Evolutionary conservation across 1,140 invertebrate species (phyloP).

Genomic region (Planococcus citri): DNA sequence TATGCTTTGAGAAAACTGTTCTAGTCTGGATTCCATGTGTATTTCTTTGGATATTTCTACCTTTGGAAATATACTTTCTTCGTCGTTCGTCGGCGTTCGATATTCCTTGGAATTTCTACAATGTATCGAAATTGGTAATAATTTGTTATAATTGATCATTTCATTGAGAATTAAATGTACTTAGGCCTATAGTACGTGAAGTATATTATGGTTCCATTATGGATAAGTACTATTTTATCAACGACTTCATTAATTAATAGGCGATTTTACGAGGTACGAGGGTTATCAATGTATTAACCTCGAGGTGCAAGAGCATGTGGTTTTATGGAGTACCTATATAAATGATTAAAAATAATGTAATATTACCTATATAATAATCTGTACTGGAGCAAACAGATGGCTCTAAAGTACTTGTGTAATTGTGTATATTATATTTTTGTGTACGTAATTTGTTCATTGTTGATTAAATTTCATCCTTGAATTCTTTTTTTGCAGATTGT

Average conservation of each 20-base stretch:
- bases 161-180: not conserved
- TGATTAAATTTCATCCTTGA: not conserved
- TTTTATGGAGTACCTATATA: not conserved
- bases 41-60: constrained; percentile 65
- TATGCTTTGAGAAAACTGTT: constrained; percentile 78
- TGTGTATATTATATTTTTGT: not conserved
- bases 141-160: not conserved
- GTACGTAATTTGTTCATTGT: not conserved
- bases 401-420: too few relatives aligned
- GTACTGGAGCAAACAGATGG: too few relatives aligned
- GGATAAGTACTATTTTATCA: not conserved
- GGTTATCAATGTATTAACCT: not conserved
- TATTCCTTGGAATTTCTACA: constrained; percentile 68
- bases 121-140: constrained; percentile 57
- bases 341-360: not conserved
- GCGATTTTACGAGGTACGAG: not conserved
- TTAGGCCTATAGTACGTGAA: not conserved
- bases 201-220: too few relatives aligned
- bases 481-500: constrained; percentile 17
- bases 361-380: too few relatives aligned
- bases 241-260: not conserved
- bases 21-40: constrained; percentile 74
- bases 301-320: not conserved
- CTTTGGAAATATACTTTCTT: constrained; percentile 65
- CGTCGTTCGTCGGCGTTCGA: constrained; percentile 57